Percentiles rank a stretch among this genome's conserved stretches.
phyloP scores from a whole-genome alignment of 2,797 vertebrate genomes.

The Dromococcyx pavoninus region DNA sequence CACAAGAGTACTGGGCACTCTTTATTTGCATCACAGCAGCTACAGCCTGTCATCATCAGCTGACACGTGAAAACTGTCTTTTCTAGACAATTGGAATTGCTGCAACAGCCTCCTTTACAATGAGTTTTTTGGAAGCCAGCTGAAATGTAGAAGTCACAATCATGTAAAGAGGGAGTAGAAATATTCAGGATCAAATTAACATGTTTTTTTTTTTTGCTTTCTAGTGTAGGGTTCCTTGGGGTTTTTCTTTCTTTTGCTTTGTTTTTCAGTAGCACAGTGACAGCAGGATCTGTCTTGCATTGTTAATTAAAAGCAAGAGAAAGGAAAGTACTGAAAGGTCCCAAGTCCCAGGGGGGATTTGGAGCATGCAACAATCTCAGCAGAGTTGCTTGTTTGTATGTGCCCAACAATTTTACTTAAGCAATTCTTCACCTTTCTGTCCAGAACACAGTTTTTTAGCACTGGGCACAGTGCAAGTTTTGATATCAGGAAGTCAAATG shows the following conservation, averaged over 20 bases:
- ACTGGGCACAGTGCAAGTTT: background rate
- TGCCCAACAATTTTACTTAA: background rate
- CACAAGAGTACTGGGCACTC: background rate
- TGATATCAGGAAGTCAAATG: background rate
- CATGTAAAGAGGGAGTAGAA: background rate
- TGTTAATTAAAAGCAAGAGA: background rate
- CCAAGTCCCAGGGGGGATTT: rapidly evolving
- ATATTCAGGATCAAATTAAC: background rate
- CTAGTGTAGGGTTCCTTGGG: background rate
- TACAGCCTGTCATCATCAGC: background rate
- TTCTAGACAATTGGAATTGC: background rate
- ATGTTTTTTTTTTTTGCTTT: background rate
- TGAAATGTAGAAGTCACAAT: background rate
- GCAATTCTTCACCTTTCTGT: background rate
- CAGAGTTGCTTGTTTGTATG: rapidly evolving
- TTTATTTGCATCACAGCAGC: background rate
- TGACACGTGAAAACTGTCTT: background rate
- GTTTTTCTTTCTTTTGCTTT: background rate
- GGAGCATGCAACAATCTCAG: rapidly evolving
- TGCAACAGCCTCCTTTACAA: background rate
- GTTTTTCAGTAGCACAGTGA: background rate
- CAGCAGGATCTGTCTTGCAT: rapidly evolving
- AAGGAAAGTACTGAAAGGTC: background rate
- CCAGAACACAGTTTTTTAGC: background rate
- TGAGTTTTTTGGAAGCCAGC: background rate